Conservation (phyloP, 2,797 vertebrate species). For the Trichosurus vulpecula region DNA sequence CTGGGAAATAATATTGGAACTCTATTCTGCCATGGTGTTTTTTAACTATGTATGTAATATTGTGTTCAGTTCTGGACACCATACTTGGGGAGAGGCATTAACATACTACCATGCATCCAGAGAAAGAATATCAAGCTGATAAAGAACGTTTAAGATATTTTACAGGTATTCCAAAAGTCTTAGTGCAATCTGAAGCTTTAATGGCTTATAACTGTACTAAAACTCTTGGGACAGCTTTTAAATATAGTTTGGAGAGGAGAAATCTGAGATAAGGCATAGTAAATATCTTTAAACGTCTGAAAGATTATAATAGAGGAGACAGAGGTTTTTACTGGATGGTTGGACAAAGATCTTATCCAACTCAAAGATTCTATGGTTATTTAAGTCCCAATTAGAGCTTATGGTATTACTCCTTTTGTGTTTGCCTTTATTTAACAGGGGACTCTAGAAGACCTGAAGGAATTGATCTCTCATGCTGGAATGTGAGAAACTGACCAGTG, state of each 20-base stretch:
- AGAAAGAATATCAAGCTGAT: too few species aligned
- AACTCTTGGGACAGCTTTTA: neutral
- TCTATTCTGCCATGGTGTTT: too few species aligned
- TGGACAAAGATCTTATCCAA: neutral
- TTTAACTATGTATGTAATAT: too few species aligned
- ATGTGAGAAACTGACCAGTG: neutral
- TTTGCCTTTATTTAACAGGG: neutral
- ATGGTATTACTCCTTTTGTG: neutral
- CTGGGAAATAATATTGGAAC: too few species aligned
- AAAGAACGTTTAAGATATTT: too few species aligned
- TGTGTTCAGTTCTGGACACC: too few species aligned
- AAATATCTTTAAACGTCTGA: neutral
- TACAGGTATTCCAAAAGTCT: neutral
- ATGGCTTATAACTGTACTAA: neutral
- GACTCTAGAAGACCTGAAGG: too few species aligned
- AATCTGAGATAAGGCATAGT: neutral
- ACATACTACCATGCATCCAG: too few species aligned
- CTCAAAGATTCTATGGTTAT: neutral
- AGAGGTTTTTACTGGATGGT: neutral
- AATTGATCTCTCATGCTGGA: neutral
- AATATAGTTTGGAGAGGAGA: neutral
- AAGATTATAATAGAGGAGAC: neutral
- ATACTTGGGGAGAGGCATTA: too few species aligned
- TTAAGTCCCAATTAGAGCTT: neutral
- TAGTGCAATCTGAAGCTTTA: neutral